phyloP scores from a whole-genome alignment of 2,113 vertebrate species.

The Spizaetus ornatus region DNA sequence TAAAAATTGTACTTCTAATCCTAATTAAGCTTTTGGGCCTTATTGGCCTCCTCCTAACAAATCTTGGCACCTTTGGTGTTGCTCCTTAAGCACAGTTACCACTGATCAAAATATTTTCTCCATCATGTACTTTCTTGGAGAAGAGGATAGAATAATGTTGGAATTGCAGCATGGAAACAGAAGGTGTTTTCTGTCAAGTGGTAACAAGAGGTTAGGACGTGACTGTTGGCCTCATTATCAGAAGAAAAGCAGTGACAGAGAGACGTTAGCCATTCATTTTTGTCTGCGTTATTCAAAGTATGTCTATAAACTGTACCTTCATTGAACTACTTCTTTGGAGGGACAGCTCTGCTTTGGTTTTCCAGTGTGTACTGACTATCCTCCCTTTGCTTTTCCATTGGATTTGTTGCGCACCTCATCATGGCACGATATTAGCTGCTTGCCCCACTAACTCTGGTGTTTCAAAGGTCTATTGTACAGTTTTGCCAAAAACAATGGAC shows the following conservation, averaged over 20 bases:
- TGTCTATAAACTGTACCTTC: neutral
- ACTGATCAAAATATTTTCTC: neutral
- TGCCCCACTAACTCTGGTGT: neutral
- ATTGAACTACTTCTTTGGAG: neutral
- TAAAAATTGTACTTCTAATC: neutral
- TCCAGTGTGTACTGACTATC: no score
- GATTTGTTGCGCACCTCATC: neutral
- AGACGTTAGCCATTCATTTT: neutral
- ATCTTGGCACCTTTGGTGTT: neutral
- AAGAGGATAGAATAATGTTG: neutral
- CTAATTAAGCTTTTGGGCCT: neutral
- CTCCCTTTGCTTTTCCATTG: fast-evolving
- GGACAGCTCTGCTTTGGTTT: neutral
- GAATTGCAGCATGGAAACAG: fast-evolving
- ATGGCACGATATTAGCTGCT: fast-evolving
- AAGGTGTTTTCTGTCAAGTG: neutral
- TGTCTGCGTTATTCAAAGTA: neutral
- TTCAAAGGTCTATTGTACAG: neutral
- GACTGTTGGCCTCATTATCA: neutral
- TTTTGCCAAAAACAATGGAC: neutral
- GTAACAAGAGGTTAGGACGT: neutral
- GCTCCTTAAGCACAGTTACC: neutral
- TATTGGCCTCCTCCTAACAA: neutral
- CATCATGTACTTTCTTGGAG: neutral
- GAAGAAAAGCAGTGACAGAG: neutral